Conservation (phyloP, 2,797 vertebrate species). For the Oreonectes daqikongensis region DNA sequence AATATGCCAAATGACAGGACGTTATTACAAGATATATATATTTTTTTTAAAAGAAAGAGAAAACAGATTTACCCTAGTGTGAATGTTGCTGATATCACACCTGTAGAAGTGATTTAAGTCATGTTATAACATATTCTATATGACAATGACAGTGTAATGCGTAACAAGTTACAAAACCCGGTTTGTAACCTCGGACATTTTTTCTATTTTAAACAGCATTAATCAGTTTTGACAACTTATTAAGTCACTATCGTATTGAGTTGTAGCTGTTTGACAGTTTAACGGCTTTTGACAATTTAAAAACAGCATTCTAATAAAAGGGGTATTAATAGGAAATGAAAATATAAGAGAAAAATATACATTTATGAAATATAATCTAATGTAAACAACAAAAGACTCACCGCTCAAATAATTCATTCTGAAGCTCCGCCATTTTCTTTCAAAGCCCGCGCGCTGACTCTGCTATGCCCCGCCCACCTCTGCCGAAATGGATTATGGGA, state of each 20-base stretch:
- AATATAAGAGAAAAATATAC: background rate
- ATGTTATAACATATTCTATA: background rate
- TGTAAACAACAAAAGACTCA: slow-evolving; percentile 22
- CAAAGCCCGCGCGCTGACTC: slow-evolving; percentile 70
- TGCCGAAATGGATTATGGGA: slow-evolving; percentile 65
- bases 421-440: slow-evolving; percentile 79
- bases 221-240: no score
- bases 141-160: background rate
- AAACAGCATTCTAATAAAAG: background rate
- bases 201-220: background rate
- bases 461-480: slow-evolving; percentile 31
- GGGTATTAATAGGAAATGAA: background rate
- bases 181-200: background rate
- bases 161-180: background rate
- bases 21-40: background rate
- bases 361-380: background rate
- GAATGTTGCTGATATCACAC: background rate
- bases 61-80: slow-evolving; percentile 25
- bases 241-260: no score
- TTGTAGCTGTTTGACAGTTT: background rate
- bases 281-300: no score
- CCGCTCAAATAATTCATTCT: slow-evolving; percentile 45
- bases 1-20: background rate
- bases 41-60: background rate
- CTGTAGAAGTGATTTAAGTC: slow-evolving; percentile 5